These are phyloP conservation scores for Drosophila ogumai DNA, from an alignment of 1,140 invertebrate species.

Conservation along the genomic window DNA sequence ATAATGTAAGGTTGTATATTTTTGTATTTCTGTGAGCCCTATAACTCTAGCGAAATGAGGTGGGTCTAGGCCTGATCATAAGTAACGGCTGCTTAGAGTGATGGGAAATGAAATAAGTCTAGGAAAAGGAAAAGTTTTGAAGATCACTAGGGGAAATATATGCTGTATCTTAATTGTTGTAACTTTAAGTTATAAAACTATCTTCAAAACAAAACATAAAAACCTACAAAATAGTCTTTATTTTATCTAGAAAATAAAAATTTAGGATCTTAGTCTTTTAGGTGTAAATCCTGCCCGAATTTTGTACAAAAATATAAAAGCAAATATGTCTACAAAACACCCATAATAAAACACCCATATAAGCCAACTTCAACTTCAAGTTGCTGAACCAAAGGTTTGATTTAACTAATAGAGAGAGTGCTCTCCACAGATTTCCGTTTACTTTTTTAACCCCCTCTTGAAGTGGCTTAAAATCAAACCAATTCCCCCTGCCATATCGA, in stretches of 20 bases:
- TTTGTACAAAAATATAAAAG: too few species aligned
- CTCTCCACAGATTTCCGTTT: constrained; percentile 6
- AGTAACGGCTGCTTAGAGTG: constrained; percentile 18
- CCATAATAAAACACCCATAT: too few species aligned
- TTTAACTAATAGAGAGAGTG: constrained; percentile 16
- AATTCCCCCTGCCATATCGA: constrained; percentile 31
- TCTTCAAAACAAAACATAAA: too few species aligned
- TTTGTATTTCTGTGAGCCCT: neutral
- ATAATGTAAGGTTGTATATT: constrained; percentile 31
- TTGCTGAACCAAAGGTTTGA: neutral
- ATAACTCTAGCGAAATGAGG: constrained; percentile 18
- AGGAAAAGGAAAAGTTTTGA: neutral
- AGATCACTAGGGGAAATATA: too few species aligned
- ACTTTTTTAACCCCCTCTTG: constrained; percentile 2
- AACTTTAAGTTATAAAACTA: too few species aligned
- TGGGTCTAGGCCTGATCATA: constrained; percentile 9
- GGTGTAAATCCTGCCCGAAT: too few species aligned
- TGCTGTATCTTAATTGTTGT: neutral
- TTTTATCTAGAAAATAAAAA: too few species aligned
- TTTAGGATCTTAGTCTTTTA: too few species aligned
- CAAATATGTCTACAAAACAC: neutral
- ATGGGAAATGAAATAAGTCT: constrained; percentile 11
- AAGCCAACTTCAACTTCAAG: neutral
- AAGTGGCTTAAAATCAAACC: constrained; percentile 29
- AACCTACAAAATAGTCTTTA: neutral